Evolutionary conservation across 2,797 vertebrate genomes (phyloP).

Genomic region (Acrocephalus scirpaceus): DNA sequence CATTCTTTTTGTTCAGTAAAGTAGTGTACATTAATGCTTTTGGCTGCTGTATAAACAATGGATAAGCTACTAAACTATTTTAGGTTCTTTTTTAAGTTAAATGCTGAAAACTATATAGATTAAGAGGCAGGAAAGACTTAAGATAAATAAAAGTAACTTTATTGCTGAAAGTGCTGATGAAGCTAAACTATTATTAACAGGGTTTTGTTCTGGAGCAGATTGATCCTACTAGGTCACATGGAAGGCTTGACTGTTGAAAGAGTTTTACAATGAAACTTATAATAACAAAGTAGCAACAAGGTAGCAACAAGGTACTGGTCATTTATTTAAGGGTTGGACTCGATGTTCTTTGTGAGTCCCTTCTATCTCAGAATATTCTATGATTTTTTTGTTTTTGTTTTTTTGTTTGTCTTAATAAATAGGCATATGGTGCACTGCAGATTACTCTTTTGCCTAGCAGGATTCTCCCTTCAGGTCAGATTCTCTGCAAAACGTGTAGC

Average conservation of each 20-base stretch:
- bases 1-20: background rate
- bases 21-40: background rate
- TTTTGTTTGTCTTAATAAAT: background rate
- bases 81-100: background rate
- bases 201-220: background rate
- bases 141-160: background rate
- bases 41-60: background rate
- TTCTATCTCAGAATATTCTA: background rate
- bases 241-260: background rate
- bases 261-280: background rate
- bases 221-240: background rate
- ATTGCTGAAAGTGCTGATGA: background rate
- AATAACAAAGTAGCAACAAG: background rate
- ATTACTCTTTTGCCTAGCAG: background rate
- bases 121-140: background rate
- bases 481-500: background rate
- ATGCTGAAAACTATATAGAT: background rate
- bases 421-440: background rate
- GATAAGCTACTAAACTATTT: background rate
- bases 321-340: background rate
- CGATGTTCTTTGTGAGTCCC: rapidly evolving
- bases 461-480: background rate
- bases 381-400: too few species aligned
- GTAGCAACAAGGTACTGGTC: rapidly evolving
- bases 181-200: background rate